Evolutionary conservation across 2,888 invertebrate genomes (phyloP), one percentile per base, ranked within the genome.

Genomic region (Holacanthella duospinosa): DNA sequence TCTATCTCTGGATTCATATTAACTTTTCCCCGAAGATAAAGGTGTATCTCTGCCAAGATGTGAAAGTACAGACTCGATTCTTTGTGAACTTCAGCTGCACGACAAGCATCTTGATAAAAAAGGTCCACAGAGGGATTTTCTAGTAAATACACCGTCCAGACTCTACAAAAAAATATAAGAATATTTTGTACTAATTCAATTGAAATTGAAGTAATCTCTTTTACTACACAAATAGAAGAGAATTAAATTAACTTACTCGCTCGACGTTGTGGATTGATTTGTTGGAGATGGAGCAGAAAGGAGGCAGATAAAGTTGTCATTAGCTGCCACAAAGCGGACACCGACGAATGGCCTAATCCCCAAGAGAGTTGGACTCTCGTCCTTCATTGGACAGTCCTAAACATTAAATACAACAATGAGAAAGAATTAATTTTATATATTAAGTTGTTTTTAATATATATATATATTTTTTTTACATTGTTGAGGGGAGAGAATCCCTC

Each of bases 61-160:
- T 87, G 86, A 64, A 84, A 81, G 74, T 87, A 88, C 1, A 86
- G 85, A 68, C 85, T 85, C 0, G 84, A 81, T 61, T 80, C 80
- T 62, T 83, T 81, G 74, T 85, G 84, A 54, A 82, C 81, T 64
- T 82, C 82, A 0, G 86, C 87, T 43, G 86, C 82, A 68, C 84
- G 82, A 57, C 85, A 81, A 72, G 88, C 84, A 74, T 88, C 88
- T 62, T 82, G 81, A 74, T 86, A 86, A 9, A 88, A 77, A 65
- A 82, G 82, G 62, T 82, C 82, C 12, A 85, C 80, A 26, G 80
- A 79, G 0, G 87, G 87, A 62, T 86, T 77, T 69, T 83, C 83
- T 56, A 89, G 76, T 28, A 84, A 84, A 75, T 89, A 88, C n/a
- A 88, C 77, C 0, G 88, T 88, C 85, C 87, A 86, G 63, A 64